Evolutionary conservation across 2,888 invertebrate genomes (phyloP), one percentile per base, ranked within the genome.

Genomic region (Tipula lateralis): DNA sequence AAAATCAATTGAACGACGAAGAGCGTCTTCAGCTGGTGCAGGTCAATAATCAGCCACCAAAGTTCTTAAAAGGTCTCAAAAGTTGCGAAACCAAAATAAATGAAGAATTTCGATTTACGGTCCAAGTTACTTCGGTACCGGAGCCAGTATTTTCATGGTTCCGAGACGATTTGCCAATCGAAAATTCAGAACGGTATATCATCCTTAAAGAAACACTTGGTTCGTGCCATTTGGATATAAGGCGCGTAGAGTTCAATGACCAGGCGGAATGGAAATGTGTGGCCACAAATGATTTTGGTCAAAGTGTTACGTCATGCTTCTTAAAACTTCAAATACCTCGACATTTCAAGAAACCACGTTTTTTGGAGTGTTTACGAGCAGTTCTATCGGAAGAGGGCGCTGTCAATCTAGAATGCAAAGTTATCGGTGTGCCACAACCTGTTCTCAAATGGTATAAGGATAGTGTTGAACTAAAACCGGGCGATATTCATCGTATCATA

Each of bases 191-290:
- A n/a, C 93, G 94, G 83, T 96, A 95, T 88, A 92, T 92, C 86
- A 91, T 94, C 81, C 92, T 91, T 84, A 92, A 92, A 84, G 96
- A 96, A 88, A 93, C 94, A 29, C 91, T 93, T 80, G 96, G 96
- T 24, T 91, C 92, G 16, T 96, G 94, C 89, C 93, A 93, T 88
- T 91, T 97, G 86, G 94, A 95, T 87, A 93, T 97, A 50, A 92
- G 92, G 84, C 92, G 92, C 85, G 91, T 96, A 0, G 96, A 96
- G 89, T 94, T 96, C 87, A 91, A 94, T 85, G 97, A 97, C 88
- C 96, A 96, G 90, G 96, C 96, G 0, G 96, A 97, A 88, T 97
- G 97, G 97, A 97, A 96, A 89, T 97, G 96, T 88, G 94, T 97
- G 2, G 96, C 96, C 6, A 93, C 94, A 85, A 97, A 97, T 88